Evolutionary conservation across 1,140 invertebrate species (phyloP).

Genomic region (Solenopsis invicta): DNA sequence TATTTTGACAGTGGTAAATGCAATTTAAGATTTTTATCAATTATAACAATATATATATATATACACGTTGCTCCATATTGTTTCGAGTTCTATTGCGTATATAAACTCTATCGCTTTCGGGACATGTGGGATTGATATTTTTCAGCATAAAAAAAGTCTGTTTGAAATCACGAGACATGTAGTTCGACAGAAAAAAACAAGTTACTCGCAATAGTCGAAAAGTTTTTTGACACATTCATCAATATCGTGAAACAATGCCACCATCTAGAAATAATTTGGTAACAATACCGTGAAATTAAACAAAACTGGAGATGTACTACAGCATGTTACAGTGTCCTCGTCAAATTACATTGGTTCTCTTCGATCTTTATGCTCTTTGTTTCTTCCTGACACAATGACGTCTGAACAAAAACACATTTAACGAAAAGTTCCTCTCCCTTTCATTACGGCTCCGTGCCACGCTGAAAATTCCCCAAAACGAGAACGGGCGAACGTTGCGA

Average conservation of each 20-base stretch:
- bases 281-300: conserved; percentile 61
- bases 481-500: conserved; percentile 55
- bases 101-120: not conserved
- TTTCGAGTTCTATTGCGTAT: not conserved
- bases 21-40: conserved; percentile 15
- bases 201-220: conserved; percentile 48
- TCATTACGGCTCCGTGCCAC: not conserved
- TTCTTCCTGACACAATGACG: conserved; percentile 43
- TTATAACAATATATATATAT: not conserved
- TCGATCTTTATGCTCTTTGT: conserved; percentile 52
- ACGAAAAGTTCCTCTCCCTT: conserved; percentile 44
- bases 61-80: not conserved
- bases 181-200: conserved; percentile 28
- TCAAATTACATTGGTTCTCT: conserved; percentile 57
- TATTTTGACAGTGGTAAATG: not conserved
- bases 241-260: conserved; percentile 56
- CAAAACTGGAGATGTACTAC: conserved; percentile 55
- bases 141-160: conserved; percentile 18
- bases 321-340: conserved; percentile 35
- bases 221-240: conserved; percentile 63
- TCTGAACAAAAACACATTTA: conserved; percentile 58
- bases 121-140: conserved; percentile 1
- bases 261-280: conserved; percentile 59
- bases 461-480: conserved; percentile 53
- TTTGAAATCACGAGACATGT: conserved; percentile 29